Base-by-base conservation (phyloP, 2,113 vertebrate genomes). In the Corvus cornix region DNA sequence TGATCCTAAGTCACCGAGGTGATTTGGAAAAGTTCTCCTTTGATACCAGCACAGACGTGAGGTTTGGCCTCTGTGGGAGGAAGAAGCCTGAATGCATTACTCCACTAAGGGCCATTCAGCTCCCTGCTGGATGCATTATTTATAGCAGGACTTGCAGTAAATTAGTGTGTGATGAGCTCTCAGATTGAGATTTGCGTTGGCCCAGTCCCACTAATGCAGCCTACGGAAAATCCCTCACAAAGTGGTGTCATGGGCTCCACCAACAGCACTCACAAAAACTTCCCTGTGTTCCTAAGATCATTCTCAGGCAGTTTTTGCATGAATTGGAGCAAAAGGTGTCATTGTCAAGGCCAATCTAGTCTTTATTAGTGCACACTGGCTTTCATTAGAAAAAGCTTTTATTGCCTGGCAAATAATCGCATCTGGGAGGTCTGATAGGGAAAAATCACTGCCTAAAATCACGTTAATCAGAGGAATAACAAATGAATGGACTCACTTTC, bases 81-180 rank as follows among this genome's bases (percentile, higher is more conserved):
- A 95, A 91, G 93, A 55, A 96, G 90, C 69, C 75, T 64, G 78
- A 97, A 92, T 92, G 84, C 92, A 89, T 95, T 48, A 77, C 90
- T 93, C 76, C 52, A 62, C 75, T 72, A 48, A 94, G 79, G 93
- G 87, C 82, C 82, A 33, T 17, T 30, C 80, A 95, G 67, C 78
- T 96, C 86, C 81, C 49, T 22, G 6, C 16, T 64, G 90, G 84
- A 79, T 97, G 95, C 89, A 97, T 97, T 97, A 97, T 97, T 97
- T 92, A 97, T 94, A 72, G 84, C 90, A 90, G 82, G 84, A 76
- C 49, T 52, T 67, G 86, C 89, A 96, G 95, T 58, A 77, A 97
- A 97, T 97, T 58, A 96, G 87, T 19, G 69, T 60, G 84, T 89
- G 84, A 90, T 87, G 95, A 96, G 95, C 84, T 95, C 92, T 90